Base-by-base conservation (phyloP, 2,888 invertebrate genomes). In the Andrena minutula region DNA sequence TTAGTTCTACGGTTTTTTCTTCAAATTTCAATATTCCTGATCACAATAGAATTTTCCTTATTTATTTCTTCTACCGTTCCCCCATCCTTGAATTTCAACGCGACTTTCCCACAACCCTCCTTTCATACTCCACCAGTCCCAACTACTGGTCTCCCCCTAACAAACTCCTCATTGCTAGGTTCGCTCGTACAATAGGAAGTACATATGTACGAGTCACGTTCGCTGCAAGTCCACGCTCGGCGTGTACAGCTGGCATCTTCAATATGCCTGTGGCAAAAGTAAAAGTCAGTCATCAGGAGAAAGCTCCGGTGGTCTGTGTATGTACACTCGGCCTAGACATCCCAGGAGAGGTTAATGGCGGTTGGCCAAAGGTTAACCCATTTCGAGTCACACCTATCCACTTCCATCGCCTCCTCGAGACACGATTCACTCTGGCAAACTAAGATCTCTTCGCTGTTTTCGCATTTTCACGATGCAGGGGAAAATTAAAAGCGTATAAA, bases 251-350 rank as follows among this genome's bases (percentile, higher is more conserved):
- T 41, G 5, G 41, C 41, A 83, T 86, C 84, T 83, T 87, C 88
- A 86, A 91, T 89, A 87, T 81, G 92, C 91, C 92, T 79, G 88
- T 89, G 91, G 93, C 92, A 93, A 93, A 93, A 93, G 93, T 93
- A 93, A 93, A 93, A 93, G 93, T 93, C 90, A 87, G 83, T 79
- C 90, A 90, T 90, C 91, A 74, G 89, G 93, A 92, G 93, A 93
- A 93, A 93, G 93, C 91, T 68, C 35, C 53, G 56, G 60, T 66
- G 68, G 41, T 41, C 53, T 61, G 78, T 74, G 63, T 75, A 56
- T 63, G 53, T 47, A 58, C 63, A 41, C 23, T 28, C 10, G 56
- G 23, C 51, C 72, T 79, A 77, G 75, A 75, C 76, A 75, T 72
- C 74, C 41, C 60, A 65, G 35, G 60, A 66, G 58, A 41, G 64